phyloP scores from a whole-genome alignment of 2,113 vertebrate species.

The Nettapus auritus region DNA sequence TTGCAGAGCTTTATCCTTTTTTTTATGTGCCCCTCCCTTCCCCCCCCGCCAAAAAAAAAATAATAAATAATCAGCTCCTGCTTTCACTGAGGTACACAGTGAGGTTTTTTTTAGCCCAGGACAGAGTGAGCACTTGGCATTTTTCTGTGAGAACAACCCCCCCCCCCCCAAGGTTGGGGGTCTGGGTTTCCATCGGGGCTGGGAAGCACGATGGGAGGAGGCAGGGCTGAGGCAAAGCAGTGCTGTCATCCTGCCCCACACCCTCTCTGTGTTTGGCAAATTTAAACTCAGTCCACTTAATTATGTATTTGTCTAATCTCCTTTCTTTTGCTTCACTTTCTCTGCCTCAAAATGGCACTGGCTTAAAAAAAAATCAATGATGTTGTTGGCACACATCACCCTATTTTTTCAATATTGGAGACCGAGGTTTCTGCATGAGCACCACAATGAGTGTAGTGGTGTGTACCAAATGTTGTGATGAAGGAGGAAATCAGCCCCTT shows the following conservation, averaged over 20 bases:
- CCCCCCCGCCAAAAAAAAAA: too few species aligned
- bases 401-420: not conserved
- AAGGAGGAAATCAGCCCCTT: too few species aligned
- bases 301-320: accelerated
- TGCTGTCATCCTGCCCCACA: accelerated
- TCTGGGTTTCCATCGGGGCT: not conserved
- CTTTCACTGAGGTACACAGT: accelerated
- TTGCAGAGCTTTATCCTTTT: accelerated
- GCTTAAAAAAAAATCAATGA: accelerated
- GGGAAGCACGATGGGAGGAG: not conserved
- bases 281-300: not conserved
- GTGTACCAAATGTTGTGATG: too few species aligned
- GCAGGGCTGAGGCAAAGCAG: not conserved
- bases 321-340: not conserved
- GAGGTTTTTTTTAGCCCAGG: not conserved
- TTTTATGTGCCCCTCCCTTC: not conserved
- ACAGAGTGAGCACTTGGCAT: accelerated
- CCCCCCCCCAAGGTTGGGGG: accelerated
- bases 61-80: not conserved
- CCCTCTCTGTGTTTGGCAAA: not conserved
- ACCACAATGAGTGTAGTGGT: too few species aligned
- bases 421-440: not conserved
- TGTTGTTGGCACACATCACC: accelerated
- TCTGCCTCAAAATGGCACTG: not conserved
- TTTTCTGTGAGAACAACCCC: not conserved